These are phyloP conservation scores for Drosophila vallismaia DNA, from an alignment of 2,888 invertebrate genomes.

Conservation along the genomic window DNA sequence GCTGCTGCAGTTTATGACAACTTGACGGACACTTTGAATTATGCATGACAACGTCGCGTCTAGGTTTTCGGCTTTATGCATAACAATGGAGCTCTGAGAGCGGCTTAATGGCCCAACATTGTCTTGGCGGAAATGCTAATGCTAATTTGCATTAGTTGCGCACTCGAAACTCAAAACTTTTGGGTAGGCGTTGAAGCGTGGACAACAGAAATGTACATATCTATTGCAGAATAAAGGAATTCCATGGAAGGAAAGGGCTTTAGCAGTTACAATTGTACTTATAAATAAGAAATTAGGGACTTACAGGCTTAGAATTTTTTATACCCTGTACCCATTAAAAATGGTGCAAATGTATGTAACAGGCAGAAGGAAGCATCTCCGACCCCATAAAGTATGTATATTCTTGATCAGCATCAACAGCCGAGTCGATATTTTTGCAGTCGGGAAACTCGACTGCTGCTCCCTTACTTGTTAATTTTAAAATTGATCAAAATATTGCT, in stretches of 20 bases:
- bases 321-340: too few species aligned
- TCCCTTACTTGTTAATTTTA: too few species aligned
- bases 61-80: constrained; percentile 53
- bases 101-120: constrained; percentile 61
- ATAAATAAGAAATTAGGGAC: background rate
- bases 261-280: background rate
- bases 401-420: too few species aligned
- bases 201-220: constrained; percentile 25
- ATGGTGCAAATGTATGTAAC: too few species aligned
- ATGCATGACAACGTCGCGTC: constrained; percentile 61
- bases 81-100: constrained; percentile 57
- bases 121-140: constrained; percentile 69
- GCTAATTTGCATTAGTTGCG: constrained; percentile 65
- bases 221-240: background rate
- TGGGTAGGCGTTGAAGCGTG: constrained; percentile 49
- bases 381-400: too few species aligned
- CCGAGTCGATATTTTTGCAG: too few species aligned
- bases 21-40: constrained; percentile 74
- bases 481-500: too few species aligned
- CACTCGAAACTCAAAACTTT: constrained; percentile 29
- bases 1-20: constrained; percentile 60
- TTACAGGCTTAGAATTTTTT: background rate
- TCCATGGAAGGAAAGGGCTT: constrained; percentile 3
- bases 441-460: too few species aligned
- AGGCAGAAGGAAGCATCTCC: too few species aligned